Percentiles rank a stretch among this genome's conserved stretches.
Conservation (phyloP, 2,797 vertebrate species). For the Mycteria americana region DNA sequence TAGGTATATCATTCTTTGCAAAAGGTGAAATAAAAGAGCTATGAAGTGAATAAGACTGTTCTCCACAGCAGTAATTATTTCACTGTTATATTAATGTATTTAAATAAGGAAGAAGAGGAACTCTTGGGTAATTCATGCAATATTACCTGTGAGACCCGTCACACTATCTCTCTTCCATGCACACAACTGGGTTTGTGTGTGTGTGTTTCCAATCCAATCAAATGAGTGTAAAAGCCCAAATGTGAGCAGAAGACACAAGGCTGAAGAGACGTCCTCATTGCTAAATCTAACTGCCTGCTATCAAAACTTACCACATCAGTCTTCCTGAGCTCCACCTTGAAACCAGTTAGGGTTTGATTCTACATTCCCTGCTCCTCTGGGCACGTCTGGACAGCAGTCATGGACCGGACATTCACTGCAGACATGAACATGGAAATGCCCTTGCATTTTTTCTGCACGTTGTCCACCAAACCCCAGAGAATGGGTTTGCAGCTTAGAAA, state of each 20-base stretch:
- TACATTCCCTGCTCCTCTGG: neutral
- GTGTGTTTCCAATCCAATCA: neutral
- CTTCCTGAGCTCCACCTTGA: neutral
- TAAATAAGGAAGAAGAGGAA: neutral
- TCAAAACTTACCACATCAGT: neutral
- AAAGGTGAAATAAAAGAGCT: neutral
- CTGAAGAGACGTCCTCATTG: neutral
- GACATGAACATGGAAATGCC: neutral
- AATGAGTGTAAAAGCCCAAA: neutral
- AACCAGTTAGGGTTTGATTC: neutral
- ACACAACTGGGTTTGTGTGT: neutral
- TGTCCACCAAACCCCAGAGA: neutral
- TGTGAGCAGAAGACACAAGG: neutral
- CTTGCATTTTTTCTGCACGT: neutral
- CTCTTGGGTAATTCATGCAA: neutral
- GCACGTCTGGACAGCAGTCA: neutral
- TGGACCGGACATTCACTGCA: rapidly evolving
- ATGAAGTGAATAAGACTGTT: neutral
- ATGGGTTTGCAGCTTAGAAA: neutral
- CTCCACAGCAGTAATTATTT: neutral
- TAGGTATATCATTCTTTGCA: too few species aligned
- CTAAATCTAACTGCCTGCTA: neutral
- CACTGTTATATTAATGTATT: neutral
- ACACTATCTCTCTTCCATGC: neutral
- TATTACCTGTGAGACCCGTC: neutral